phyloP scores from a whole-genome alignment of 1,140 invertebrate genomes.

The Ooceraea biroi region DNA sequence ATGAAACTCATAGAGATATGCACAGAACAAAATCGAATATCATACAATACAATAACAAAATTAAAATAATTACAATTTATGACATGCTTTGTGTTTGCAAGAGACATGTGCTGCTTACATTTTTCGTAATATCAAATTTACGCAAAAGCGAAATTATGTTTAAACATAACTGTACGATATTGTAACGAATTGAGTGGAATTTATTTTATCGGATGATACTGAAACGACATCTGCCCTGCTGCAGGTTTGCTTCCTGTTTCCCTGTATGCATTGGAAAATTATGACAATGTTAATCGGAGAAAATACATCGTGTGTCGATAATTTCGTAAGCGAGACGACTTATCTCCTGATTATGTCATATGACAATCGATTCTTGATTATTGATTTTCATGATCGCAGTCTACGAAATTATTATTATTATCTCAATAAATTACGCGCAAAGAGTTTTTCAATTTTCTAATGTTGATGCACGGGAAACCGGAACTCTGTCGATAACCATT shows the following conservation, averaged over 20 bases:
- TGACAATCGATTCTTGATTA: not conserved
- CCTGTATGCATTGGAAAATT: not conserved
- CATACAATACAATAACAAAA: too few species aligned
- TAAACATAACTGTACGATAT: not conserved
- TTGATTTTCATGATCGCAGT: not conserved
- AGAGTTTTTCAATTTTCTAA: conserved; percentile 1
- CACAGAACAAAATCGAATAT: too few species aligned
- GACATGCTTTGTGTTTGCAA: too few species aligned
- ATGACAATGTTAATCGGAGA: not conserved
- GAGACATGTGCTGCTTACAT: too few species aligned
- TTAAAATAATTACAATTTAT: too few species aligned
- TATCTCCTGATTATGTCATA: conserved; percentile 8
- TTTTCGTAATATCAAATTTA: too few species aligned
- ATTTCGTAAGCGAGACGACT: conserved; percentile 20
- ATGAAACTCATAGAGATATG: too few species aligned
- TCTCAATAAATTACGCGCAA: not conserved
- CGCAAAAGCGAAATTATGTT: too few species aligned
- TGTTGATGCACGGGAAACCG: not conserved
- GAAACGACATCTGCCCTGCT: not conserved
- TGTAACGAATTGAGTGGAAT: not conserved
- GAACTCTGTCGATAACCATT: conserved; percentile 49
- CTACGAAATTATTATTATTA: not conserved
- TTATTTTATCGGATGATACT: conserved; percentile 12
- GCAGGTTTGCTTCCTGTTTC: not conserved
- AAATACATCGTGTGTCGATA: conserved; percentile 41